A percentile compares a stretch with the other conserved stretches of the same genome.
Conservation (phyloP, 2,113 vertebrate genomes). For the Echinops telfairi region DNA sequence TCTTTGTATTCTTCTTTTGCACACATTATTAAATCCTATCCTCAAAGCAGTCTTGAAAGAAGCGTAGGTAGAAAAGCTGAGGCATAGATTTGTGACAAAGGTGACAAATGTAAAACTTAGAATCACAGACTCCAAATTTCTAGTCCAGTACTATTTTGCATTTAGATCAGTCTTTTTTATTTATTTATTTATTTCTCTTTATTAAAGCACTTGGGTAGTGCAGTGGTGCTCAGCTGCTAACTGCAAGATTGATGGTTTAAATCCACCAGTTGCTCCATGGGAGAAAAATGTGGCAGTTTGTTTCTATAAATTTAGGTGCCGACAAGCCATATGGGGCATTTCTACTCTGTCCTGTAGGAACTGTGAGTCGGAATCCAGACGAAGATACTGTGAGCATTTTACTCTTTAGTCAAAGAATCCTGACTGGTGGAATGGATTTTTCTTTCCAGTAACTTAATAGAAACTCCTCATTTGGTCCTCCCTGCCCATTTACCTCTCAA, state of each 20-base stretch:
- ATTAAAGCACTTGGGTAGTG: no score
- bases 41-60: background rate
- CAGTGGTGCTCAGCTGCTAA: no score
- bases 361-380: no score
- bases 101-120: background rate
- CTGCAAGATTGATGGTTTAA: no score
- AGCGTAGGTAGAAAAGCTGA: background rate
- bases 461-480: slow-evolving; percentile 26
- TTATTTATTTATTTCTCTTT: background rate
- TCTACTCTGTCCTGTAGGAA: no score
- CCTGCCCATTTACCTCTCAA: background rate
- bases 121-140: slow-evolving; percentile 10
- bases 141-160: slow-evolving; percentile 3
- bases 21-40: background rate
- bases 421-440: slow-evolving; percentile 6
- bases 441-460: background rate
- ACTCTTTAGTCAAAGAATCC: slow-evolving; percentile 16
- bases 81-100: slow-evolving; percentile 6
- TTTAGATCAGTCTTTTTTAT: background rate
- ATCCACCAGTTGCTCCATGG: no score
- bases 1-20: slow-evolving; percentile 22
- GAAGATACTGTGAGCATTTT: background rate
- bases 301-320: no score
- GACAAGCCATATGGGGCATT: no score
- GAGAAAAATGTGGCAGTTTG: no score